These are phyloP conservation scores for Alauda arvensis DNA, from an alignment of 2,797 vertebrate genomes.

Conservation along the genomic window DNA sequence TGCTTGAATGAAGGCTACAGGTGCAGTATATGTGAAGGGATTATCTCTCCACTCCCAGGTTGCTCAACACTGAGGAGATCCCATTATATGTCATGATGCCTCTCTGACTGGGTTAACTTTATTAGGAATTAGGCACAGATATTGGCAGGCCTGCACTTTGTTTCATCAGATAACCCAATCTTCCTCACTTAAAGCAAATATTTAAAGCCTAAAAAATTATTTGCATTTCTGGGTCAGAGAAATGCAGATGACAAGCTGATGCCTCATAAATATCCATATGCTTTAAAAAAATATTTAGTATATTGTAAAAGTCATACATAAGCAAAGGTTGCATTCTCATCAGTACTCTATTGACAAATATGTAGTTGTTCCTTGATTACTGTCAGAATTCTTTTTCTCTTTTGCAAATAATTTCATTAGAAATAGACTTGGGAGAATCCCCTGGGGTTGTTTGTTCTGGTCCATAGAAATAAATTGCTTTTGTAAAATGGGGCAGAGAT, in stretches of 20 bases:
- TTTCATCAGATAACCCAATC: not conserved
- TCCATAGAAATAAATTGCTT: not conserved
- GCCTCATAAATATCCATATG: not conserved
- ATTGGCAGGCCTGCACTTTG: not conserved
- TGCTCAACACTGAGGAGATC: not conserved
- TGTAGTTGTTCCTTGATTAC: not conserved
- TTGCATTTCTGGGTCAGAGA: not conserved
- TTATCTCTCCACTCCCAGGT: not conserved
- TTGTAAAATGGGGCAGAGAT: not conserved
- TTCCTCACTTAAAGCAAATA: not conserved
- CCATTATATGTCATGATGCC: not conserved
- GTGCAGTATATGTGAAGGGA: fast-evolving
- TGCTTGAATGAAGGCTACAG: not conserved
- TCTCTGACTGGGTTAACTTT: not conserved
- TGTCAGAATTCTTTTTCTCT: not conserved
- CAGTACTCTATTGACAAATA: not conserved
- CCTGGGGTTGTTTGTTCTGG: not conserved
- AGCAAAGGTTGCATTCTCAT: not conserved
- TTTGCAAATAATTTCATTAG: not conserved
- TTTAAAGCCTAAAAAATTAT: not conserved
- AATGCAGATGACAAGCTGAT: not conserved
- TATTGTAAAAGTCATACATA: not conserved
- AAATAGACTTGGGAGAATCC: not conserved
- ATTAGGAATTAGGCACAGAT: not conserved
- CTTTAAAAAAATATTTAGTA: not conserved